Conservation (phyloP, 2,797 vertebrate genomes). For the Poecilia velifera region DNA sequence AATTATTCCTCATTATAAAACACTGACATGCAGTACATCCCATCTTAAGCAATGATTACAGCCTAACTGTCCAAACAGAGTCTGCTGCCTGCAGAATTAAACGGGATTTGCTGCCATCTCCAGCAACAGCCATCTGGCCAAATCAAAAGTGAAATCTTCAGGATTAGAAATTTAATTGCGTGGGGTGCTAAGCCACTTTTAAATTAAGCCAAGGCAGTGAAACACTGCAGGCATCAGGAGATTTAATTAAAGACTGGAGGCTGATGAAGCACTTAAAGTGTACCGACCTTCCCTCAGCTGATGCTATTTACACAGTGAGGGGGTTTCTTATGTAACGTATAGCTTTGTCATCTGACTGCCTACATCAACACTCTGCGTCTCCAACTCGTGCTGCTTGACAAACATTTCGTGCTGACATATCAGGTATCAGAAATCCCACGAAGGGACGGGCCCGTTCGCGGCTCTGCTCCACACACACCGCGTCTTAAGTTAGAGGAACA, state of each 20-base stretch:
- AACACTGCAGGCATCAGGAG: slow-evolving; percentile 25
- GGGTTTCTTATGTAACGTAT: slow-evolving; percentile 62
- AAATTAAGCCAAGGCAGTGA: slow-evolving; percentile 32
- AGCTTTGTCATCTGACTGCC: slow-evolving; percentile 65
- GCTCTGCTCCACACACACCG: slow-evolving; percentile 36
- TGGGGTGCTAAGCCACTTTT: slow-evolving; percentile 30
- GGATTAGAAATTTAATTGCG: slow-evolving; percentile 32
- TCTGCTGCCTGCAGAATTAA: background rate
- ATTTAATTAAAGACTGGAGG: slow-evolving; percentile 40
- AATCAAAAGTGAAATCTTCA: slow-evolving; percentile 19
- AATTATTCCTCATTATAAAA: background rate
- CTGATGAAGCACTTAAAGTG: slow-evolving; percentile 23
- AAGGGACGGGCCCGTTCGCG: slow-evolving; percentile 40
- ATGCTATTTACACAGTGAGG: slow-evolving; percentile 51
- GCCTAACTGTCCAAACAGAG: background rate
- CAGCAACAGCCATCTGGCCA: slow-evolving; percentile 11
- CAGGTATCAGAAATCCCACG: slow-evolving; percentile 64
- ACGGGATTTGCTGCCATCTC: slow-evolving; percentile 1
- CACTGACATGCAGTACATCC: background rate
- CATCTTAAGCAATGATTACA: background rate
- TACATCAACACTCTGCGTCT: slow-evolving; percentile 59
- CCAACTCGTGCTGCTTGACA: slow-evolving; percentile 54
- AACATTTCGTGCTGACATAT: slow-evolving; percentile 53
- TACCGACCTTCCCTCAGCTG: slow-evolving; percentile 5
- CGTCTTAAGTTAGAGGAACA: slow-evolving; percentile 37